Base-by-base conservation (phyloP, 2,888 invertebrate species). In the Drosophila mettleri region DNA sequence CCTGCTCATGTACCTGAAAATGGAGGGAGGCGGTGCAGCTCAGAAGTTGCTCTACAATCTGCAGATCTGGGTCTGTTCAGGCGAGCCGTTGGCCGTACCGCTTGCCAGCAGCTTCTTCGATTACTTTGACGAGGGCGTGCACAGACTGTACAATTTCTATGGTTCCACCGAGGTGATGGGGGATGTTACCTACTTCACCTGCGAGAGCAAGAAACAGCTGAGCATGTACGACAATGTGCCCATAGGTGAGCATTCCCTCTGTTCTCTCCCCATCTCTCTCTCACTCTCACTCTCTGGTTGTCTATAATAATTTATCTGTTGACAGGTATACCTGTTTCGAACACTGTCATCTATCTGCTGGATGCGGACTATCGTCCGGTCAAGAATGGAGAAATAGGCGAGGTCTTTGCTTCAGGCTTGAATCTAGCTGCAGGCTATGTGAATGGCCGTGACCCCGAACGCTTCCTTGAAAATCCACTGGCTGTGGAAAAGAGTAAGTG, bases 101-200 rank as follows among this genome's bases (percentile, higher is more conserved):
- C 91, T 97, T 33, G 96, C 96, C 0, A 92, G 94, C 38, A 94
- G 96, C 80, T 98, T 97, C 93, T 97, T 97, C 91, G 93, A 94
- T 34, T 94, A 95, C 73, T 97, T 97, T 74, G 93, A 94, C n/a
- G 94, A 94, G 59, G 93, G 94, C 10, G 92, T 93, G 0, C 95
- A 95, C 69, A 93, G 94, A 16, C 92, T 98, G 39, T 97, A 96
- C 55, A 98, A 98, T 90, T 97, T 97, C 89, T 98, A 97, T 86
- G 98, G 98, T 0, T 97, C 97, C 75, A 97, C 98, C 0, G 98
- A 98, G 91, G 95, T 97, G 0, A 97, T 97, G 96, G 98, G 97
- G 0, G 98, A 97, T 89, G 97, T 98, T 2, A 97, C 97, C 0
- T 97, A 94, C 86, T 95, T 95, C 79, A 93, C 95, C 0, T 93